Evolutionary conservation across 2,888 invertebrate genomes (phyloP).

Genomic region (Acleris emargana): DNA sequence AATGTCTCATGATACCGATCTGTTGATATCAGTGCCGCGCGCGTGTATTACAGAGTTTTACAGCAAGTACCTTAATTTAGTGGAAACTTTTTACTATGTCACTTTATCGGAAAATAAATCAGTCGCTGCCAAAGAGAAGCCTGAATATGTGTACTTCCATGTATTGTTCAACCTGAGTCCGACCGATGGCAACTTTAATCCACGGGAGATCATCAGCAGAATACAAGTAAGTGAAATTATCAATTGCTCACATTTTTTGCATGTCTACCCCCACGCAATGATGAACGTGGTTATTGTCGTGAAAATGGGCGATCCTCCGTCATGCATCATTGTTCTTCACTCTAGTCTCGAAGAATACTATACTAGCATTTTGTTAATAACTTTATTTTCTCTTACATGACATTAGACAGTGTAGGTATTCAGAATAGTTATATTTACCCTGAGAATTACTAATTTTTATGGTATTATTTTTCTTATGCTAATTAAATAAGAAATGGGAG

Average conservation of each 20-base stretch:
- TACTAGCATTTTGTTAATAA: too few relatives aligned
- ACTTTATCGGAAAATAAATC: constrained; percentile 73
- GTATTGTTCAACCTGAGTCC: constrained; percentile 74
- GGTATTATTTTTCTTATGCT: too few relatives aligned
- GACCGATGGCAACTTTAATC: constrained; percentile 70
- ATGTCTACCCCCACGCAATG: constrained; percentile 14
- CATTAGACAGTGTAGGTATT: too few relatives aligned
- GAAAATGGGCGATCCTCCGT: neutral
- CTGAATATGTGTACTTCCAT: constrained; percentile 72
- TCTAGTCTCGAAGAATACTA: too few relatives aligned
- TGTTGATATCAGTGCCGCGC: constrained; percentile 73
- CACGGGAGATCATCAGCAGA: constrained; percentile 66
- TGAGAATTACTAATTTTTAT: too few relatives aligned
- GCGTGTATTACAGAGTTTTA: constrained; percentile 72
- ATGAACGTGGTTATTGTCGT: constrained; percentile 2
- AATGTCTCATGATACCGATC: constrained; percentile 76
- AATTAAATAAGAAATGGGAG: too few relatives aligned
- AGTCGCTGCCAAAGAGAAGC: constrained; percentile 59
- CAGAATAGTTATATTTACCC: too few relatives aligned
- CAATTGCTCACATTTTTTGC: constrained; percentile 16
- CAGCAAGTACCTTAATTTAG: constrained; percentile 74
- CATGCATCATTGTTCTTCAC: neutral
- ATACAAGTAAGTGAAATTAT: constrained; percentile 67
- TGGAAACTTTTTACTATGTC: constrained; percentile 81
- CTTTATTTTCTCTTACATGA: too few relatives aligned